Conservation (phyloP, 2,888 invertebrate genomes). For the Coecobrya sp. region DNA sequence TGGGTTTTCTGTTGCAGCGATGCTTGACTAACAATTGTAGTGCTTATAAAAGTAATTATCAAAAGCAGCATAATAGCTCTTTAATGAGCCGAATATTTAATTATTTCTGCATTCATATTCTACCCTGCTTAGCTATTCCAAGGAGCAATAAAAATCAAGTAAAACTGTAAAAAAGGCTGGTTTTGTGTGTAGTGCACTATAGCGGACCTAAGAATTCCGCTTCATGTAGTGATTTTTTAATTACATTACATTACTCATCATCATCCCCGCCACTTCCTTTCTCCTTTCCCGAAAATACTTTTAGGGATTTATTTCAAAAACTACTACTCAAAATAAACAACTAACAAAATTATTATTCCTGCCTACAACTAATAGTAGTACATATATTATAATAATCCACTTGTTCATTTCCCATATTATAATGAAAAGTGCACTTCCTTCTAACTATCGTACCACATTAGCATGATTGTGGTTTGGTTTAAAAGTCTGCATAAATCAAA, state of each 20-base stretch:
- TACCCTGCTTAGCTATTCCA: background rate
- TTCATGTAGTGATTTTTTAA: slow-evolving; percentile 53
- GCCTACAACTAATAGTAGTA: background rate
- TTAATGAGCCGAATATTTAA: background rate
- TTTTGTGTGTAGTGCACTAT: background rate
- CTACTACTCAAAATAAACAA: slow-evolving; percentile 33
- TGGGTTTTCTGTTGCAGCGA: background rate
- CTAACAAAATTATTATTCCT: slow-evolving; percentile 15
- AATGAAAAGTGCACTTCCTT: slow-evolving; percentile 28
- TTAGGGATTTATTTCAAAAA: slow-evolving; percentile 15
- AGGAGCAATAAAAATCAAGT: background rate
- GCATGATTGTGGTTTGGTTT: slow-evolving; percentile 73
- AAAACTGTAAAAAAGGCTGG: slow-evolving; percentile 9
- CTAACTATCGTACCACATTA: slow-evolving; percentile 68
- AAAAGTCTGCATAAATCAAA: slow-evolving; percentile 31
- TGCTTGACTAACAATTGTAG: background rate
- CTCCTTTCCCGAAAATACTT: slow-evolving; percentile 6
- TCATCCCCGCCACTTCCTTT: slow-evolving; percentile 33
- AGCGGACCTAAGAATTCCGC: slow-evolving; percentile 50
- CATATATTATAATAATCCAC: background rate
- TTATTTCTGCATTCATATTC: background rate
- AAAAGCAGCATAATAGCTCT: background rate
- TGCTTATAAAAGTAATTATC: background rate
- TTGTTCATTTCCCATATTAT: background rate
- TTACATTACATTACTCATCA: slow-evolving; percentile 52